These are phyloP conservation scores for Wiebesia pumilae DNA, from an alignment of 1,140 invertebrate species.

Conservation along the genomic window DNA sequence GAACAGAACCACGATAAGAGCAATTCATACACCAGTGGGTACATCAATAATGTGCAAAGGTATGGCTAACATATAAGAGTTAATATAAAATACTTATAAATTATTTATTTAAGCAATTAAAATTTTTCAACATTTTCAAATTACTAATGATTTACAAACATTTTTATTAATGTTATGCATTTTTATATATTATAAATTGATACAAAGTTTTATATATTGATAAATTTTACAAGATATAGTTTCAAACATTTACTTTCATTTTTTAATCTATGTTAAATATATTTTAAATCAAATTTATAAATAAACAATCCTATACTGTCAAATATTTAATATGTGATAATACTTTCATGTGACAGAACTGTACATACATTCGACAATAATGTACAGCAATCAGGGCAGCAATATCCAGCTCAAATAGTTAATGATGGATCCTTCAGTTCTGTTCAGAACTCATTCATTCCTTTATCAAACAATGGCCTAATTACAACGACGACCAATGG, in stretches of 20 bases:
- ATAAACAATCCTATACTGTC: neutral
- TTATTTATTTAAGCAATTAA: slow-evolving; percentile 5
- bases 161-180: neutral
- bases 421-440: slow-evolving; percentile 40
- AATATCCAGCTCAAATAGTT: slow-evolving; percentile 34
- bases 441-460: slow-evolving; percentile 30
- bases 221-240: too few species aligned
- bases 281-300: neutral
- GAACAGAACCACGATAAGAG: slow-evolving; percentile 54
- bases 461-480: slow-evolving; percentile 48
- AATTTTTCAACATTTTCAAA: neutral
- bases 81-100: neutral
- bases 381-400: slow-evolving; percentile 27
- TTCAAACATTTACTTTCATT: too few species aligned
- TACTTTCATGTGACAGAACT: slow-evolving; percentile 21
- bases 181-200: too few species aligned
- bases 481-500: slow-evolving; percentile 61
- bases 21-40: slow-evolving; percentile 59
- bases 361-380: slow-evolving; percentile 43
- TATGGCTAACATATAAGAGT: slow-evolving; percentile 25
- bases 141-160: too few species aligned
- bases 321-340: neutral
- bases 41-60: slow-evolving; percentile 53
- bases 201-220: too few species aligned
- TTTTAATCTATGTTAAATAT: neutral